Evolutionary conservation across 2,113 vertebrate genomes (phyloP).

Genomic region (Hippotragus niger): DNA sequence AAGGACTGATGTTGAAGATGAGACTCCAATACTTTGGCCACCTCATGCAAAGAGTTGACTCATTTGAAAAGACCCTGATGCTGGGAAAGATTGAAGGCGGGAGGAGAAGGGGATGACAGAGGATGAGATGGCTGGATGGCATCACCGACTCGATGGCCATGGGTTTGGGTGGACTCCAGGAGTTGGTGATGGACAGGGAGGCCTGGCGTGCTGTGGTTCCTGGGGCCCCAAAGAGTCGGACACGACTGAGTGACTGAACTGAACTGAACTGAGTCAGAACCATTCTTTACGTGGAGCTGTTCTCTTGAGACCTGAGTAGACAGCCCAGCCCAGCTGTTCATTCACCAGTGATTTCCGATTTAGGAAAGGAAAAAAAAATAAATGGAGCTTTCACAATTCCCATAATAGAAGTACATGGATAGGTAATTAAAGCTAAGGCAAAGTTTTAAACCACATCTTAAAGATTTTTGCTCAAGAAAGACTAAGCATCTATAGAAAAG

Average conservation of each 20-base stretch:
- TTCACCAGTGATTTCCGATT: not conserved
- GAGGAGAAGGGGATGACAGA: too few relatives aligned
- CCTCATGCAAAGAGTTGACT: too few relatives aligned
- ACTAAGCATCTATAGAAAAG: not conserved
- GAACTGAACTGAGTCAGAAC: not conserved
- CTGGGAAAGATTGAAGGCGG: too few relatives aligned
- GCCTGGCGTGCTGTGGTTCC: accelerated
- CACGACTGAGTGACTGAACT: too few relatives aligned
- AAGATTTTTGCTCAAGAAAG: conserved; percentile 38
- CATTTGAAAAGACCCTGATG: too few relatives aligned
- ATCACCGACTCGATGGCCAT: too few relatives aligned
- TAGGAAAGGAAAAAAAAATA: not conserved
- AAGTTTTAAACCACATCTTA: conserved; percentile 7
- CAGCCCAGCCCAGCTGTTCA: not conserved
- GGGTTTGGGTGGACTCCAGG: too few relatives aligned
- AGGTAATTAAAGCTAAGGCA: conserved; percentile 16
- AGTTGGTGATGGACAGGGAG: too few relatives aligned
- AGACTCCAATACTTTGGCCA: too few relatives aligned
- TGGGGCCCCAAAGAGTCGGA: too few relatives aligned
- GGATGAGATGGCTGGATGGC: too few relatives aligned
- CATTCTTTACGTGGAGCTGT: not conserved
- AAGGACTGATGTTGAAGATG: too few relatives aligned
- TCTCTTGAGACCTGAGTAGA: not conserved
- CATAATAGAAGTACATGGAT: not conserved
- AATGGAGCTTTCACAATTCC: not conserved